Evolutionary conservation across 2,113 vertebrate species (phyloP).

Genomic region (Chaenogobius annularis): DNA sequence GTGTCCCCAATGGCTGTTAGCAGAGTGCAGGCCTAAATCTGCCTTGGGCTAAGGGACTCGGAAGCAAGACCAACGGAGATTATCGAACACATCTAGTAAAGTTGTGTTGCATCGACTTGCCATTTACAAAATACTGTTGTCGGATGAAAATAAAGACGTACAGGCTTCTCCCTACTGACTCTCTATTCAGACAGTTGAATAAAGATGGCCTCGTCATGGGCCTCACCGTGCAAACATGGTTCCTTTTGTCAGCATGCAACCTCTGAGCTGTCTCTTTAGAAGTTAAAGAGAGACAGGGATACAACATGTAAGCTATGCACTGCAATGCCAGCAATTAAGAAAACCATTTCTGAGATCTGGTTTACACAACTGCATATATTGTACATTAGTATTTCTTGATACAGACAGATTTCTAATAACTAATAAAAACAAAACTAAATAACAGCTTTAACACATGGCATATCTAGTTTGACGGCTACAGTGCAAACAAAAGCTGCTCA

Average conservation of each 20-base stretch:
- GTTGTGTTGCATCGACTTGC: conserved; percentile 1
- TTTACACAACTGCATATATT: neutral
- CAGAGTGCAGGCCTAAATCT: conserved; percentile 77
- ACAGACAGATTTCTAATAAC: conserved; percentile 5
- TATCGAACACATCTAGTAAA: neutral
- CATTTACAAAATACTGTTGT: conserved; percentile 10
- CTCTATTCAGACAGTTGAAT: conserved; percentile 75
- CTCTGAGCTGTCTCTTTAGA: conserved; percentile 53
- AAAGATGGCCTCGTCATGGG: conserved; percentile 76
- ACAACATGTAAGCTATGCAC: conserved; percentile 48
- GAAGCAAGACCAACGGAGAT: conserved; percentile 2
- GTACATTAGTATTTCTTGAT: neutral
- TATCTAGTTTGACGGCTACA: conserved; percentile 13
- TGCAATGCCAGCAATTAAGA: conserved; percentile 58
- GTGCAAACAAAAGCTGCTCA: conserved; percentile 23
- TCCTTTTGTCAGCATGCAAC: conserved; percentile 74
- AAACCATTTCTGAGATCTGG: neutral
- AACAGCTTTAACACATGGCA: conserved; percentile 8
- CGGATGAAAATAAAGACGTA: conserved; percentile 58
- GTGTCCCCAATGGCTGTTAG: conserved; percentile 76
- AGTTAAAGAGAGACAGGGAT: conserved; percentile 54
- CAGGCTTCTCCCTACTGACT: conserved; percentile 69
- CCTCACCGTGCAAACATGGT: conserved; percentile 76
- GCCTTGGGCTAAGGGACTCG: conserved; percentile 35
- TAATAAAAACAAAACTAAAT: neutral